Evolutionary conservation across 2,113 vertebrate genomes (phyloP), one percentile per base, ranked within the genome.

Genomic region (Lophochroa leadbeateri): DNA sequence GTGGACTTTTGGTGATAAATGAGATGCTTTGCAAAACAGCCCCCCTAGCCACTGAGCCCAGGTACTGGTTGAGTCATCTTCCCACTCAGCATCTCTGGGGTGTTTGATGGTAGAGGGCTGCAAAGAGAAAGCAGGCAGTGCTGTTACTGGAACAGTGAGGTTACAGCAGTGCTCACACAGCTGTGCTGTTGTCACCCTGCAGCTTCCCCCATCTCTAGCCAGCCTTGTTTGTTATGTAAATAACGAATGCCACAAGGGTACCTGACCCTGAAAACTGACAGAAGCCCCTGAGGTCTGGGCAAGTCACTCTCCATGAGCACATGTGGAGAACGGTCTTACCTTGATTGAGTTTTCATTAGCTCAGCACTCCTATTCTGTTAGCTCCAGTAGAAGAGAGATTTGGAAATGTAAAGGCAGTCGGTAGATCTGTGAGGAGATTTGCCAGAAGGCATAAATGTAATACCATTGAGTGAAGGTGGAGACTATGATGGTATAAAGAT

Each of bases 61-160:
- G n/a, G 31, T 58, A 64, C 6, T 1, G 0, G 47, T 74, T 0
- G 1, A 68, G 33, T 43, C 33, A 63, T 29, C 14, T 49, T 75
- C 5, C 41, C 10, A 2, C 15, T 21, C 60, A 52, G 27, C 21
- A 74, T 1, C 0, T 7, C 7, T 0, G 1, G n/a, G 5, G n/a
- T 0, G 3, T 57, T 47, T 0, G 15, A 52, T 41, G 16, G 25
- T 24, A 68, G 11, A 68, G 47, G 11, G 33, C n/a, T 70, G 46
- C 0, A 3, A 67, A 31, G 18, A n/a, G 46, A 55, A 80, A n/a
- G 5, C 25, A 50, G 46, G 39, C 37, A 75, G 24, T 17, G 23
- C 28, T 47, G 13, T 81, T 82, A 52, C 0, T 3, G 92, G 44
- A 91, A 47, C 1, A 0, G n/a, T 58, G 67, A 33, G 31, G 24